Evolutionary conservation across 2,888 invertebrate genomes (phyloP).

Genomic region (Ectemnius continuus): DNA sequence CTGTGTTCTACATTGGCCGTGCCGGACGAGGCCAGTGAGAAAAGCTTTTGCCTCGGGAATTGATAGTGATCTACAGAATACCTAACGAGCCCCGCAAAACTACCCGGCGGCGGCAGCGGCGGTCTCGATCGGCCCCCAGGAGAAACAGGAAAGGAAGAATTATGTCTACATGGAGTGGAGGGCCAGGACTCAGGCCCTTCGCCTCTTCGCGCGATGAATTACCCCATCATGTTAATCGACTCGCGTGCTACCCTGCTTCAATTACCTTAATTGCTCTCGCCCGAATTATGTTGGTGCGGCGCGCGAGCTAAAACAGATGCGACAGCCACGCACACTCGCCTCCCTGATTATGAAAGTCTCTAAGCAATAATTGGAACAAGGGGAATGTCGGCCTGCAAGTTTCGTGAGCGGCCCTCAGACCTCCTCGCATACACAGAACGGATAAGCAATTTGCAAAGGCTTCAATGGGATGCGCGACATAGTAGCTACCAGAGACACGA

Average conservation of each 20-base stretch:
- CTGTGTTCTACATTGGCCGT: slow-evolving; percentile 35
- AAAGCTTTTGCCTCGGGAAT: slow-evolving; percentile 25
- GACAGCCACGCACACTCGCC: no score
- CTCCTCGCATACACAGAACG: slow-evolving; percentile 34
- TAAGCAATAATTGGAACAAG: slow-evolving; percentile 18
- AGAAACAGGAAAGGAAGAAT: slow-evolving; percentile 17
- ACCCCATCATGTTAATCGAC: slow-evolving; percentile 27
- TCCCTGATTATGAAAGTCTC: not conserved
- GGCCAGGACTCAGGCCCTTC: slow-evolving; percentile 13
- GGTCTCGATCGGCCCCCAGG: no score
- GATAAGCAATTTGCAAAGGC: slow-evolving; percentile 42
- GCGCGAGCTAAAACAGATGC: not conserved
- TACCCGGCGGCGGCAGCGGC: slow-evolving; percentile 16
- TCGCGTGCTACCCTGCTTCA: no score
- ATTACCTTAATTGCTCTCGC: not conserved
- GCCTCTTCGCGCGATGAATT: slow-evolving; percentile 16
- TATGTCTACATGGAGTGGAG: slow-evolving; percentile 15
- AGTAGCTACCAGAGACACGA: slow-evolving; percentile 34
- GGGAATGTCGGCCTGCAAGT: not conserved
- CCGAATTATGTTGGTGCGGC: slow-evolving; percentile 27
- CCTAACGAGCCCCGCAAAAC: slow-evolving; percentile 15
- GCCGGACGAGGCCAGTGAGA: slow-evolving; percentile 16
- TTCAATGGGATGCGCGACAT: slow-evolving; percentile 24
- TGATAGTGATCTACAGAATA: slow-evolving; percentile 42
- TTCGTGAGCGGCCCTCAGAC: slow-evolving; percentile 5